Evolutionary conservation across 1,140 invertebrate species (phyloP).

Genomic region (Brachionus koreanus): DNA sequence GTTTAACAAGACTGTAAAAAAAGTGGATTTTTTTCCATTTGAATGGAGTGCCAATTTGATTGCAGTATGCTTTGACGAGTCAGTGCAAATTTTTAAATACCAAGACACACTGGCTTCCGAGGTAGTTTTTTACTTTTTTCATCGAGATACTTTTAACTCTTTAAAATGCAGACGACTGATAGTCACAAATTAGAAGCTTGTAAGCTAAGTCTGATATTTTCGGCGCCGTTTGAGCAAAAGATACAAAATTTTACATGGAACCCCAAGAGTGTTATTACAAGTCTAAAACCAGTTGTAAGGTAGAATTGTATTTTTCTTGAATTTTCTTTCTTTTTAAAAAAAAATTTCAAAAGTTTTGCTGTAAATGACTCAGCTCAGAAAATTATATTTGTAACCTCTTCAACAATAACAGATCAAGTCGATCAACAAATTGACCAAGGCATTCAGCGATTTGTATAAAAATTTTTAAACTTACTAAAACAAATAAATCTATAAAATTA

Average conservation of each 20-base stretch:
- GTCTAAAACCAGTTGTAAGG: conserved; percentile 27
- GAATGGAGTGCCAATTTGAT: conserved; percentile 32
- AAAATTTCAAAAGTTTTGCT: background rate
- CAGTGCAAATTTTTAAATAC: background rate
- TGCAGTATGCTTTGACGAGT: background rate
- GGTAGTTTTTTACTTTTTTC: background rate
- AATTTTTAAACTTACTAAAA: too few species aligned
- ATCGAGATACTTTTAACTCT: background rate
- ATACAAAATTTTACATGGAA: conserved; percentile 15
- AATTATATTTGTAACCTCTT: background rate
- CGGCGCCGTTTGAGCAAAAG: background rate
- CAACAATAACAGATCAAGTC: background rate
- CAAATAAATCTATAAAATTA: too few species aligned
- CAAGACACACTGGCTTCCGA: background rate
- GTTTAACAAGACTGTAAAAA: conserved; percentile 16
- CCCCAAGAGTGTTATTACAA: conserved; percentile 1
- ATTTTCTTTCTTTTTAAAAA: background rate
- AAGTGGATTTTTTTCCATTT: conserved; percentile 24
- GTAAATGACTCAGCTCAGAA: background rate
- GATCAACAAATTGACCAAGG: background rate
- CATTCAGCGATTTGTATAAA: background rate
- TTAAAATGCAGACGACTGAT: background rate
- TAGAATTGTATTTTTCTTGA: background rate
- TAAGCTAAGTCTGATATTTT: background rate
- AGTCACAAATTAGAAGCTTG: background rate